phyloP scores from a whole-genome alignment of 2,888 invertebrate genomes.

The Eueremaeus valkanovi region DNA sequence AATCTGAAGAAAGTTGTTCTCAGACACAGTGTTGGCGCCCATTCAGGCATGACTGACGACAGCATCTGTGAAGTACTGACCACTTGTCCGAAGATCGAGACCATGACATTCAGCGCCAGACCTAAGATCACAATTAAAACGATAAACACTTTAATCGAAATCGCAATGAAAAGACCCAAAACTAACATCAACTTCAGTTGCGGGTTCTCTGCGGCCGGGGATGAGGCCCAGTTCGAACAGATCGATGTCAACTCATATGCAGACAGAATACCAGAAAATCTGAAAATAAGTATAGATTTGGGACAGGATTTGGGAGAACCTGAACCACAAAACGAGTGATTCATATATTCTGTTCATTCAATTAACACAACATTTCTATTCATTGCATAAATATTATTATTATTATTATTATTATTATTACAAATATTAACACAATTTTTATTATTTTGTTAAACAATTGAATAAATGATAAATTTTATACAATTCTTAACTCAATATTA shows the following conservation, averaged over 20 bases:
- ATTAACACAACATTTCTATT: too few relatives aligned
- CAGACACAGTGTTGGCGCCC: background rate
- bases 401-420: too few relatives aligned
- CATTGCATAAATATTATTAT: too few relatives aligned
- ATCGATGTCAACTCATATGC: conserved; percentile 11
- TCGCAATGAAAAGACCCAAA: conserved; percentile 2
- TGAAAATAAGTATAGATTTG: conserved; percentile 29
- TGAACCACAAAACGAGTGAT: background rate
- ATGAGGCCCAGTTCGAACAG: conserved; percentile 3
- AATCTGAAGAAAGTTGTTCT: background rate
- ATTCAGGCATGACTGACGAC: conserved; percentile 9
- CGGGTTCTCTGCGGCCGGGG: conserved; percentile 1
- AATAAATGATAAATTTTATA: too few relatives aligned
- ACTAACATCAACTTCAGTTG: conserved; percentile 24
- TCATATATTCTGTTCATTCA: too few relatives aligned
- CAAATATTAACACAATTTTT: too few relatives aligned
- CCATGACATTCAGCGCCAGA: conserved; percentile 7
- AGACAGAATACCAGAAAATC: conserved; percentile 8
- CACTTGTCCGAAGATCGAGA: background rate
- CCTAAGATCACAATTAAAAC: conserved; percentile 2
- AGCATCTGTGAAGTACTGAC: background rate
- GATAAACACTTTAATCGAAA: background rate
- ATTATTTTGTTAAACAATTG: too few relatives aligned
- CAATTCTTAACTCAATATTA: too few relatives aligned
- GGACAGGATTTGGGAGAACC: background rate